A percentile compares a stretch with the other conserved stretches of the same genome.
phyloP scores from a whole-genome alignment of 2,888 invertebrate species.

The Halictus ligatus region DNA sequence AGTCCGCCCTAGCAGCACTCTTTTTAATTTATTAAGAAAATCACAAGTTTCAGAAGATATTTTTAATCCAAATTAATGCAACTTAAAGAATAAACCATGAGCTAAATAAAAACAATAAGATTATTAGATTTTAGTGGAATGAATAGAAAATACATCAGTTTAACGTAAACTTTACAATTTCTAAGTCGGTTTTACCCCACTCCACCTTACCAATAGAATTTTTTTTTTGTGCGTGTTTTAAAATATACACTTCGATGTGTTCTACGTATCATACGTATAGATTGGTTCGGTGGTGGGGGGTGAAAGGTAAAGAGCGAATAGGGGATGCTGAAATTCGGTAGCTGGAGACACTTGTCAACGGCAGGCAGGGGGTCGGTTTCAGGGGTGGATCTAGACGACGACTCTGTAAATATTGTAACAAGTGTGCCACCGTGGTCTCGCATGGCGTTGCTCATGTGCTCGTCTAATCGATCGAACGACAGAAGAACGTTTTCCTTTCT shows the following conservation, averaged over 20 bases:
- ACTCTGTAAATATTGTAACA: constrained; percentile 84
- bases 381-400: constrained; percentile 76
- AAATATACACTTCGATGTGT: background rate
- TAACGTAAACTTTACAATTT: no score
- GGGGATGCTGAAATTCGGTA: constrained; percentile 68
- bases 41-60: no score
- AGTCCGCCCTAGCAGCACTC: no score
- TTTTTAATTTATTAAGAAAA: no score
- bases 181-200: no score
- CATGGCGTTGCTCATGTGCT: constrained; percentile 50
- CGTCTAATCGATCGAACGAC: constrained; percentile 53
- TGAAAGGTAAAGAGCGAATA: constrained; percentile 56
- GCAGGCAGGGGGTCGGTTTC: constrained; percentile 74
- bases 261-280: constrained; percentile 9
- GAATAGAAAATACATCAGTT: no score
- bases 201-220: no score
- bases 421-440: constrained; percentile 76
- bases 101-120: no score
- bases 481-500: constrained; percentile 39
- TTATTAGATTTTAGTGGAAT: no score
- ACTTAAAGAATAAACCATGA: no score
- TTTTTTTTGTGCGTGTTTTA: background rate
- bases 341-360: constrained; percentile 79
- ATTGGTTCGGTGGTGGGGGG: constrained; percentile 18
- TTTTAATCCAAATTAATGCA: no score